These are phyloP conservation scores for Calliopum simillimum DNA, from an alignment of 2,888 invertebrate genomes.

Conservation along the genomic window DNA sequence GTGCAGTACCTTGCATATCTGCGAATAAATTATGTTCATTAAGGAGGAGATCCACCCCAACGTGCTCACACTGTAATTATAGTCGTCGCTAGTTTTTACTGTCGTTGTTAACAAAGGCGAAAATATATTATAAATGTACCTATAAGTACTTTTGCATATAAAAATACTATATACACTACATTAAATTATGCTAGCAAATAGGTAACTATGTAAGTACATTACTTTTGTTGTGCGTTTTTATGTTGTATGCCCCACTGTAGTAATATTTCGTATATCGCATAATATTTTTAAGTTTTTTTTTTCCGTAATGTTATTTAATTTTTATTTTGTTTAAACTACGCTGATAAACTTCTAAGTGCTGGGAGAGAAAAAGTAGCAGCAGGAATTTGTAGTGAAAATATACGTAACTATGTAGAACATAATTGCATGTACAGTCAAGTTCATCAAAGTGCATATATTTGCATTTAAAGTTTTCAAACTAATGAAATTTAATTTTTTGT, in stretches of 20 bases:
- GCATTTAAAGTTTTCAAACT: too few relatives aligned
- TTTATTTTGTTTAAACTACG: neutral
- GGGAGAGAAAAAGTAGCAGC: neutral
- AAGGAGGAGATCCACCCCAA: too few relatives aligned
- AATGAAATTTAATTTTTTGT: too few relatives aligned
- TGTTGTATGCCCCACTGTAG: neutral
- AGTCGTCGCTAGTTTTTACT: neutral
- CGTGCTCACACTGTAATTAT: neutral
- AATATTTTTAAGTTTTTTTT: neutral
- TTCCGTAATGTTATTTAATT: neutral
- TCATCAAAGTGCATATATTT: too few relatives aligned
- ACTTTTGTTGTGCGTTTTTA: neutral
- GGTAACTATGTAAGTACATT: slow-evolving; percentile 23
- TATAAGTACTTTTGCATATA: neutral
- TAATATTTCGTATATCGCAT: slow-evolving; percentile 6
- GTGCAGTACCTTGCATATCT: too few relatives aligned
- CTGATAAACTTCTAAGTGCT: neutral
- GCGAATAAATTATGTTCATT: too few relatives aligned
- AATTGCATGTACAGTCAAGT: neutral
- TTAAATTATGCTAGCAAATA: slow-evolving; percentile 6
- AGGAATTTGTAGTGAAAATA: slow-evolving; percentile 2
- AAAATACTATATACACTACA: too few relatives aligned
- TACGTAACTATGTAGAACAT: neutral
- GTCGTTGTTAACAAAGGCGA: neutral
- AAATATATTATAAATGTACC: neutral